phyloP scores from a whole-genome alignment of 2,888 invertebrate genomes.

The Limnephilus auricula region DNA sequence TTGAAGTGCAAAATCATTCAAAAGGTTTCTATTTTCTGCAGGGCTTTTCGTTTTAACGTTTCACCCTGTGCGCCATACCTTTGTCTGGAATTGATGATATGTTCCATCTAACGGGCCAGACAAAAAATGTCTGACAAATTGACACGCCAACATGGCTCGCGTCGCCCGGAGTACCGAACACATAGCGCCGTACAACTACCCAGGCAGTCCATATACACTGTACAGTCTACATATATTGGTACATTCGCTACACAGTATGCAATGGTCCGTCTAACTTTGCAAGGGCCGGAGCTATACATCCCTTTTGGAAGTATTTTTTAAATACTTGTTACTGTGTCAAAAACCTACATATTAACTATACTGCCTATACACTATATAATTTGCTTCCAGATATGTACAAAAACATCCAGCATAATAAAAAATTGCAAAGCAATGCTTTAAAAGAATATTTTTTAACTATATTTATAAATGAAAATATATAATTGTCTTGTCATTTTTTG shows the following conservation, averaged over 20 bases:
- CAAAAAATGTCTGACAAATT: slow-evolving; percentile 64
- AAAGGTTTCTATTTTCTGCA: background rate
- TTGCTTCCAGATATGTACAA: too few species aligned
- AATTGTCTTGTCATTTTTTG: too few species aligned
- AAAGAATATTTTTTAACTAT: too few species aligned
- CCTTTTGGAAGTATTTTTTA: too few species aligned
- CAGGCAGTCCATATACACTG: background rate
- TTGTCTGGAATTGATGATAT: slow-evolving; percentile 55
- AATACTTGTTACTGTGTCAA: too few species aligned
- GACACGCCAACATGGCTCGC: slow-evolving; percentile 61
- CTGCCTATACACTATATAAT: too few species aligned
- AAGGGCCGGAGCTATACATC: background rate
- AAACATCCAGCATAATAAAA: too few species aligned
- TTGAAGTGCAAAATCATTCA: background rate
- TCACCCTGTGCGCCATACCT: slow-evolving; percentile 34
- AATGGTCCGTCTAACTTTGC: background rate
- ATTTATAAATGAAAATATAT: too few species aligned
- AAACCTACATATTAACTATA: background rate
- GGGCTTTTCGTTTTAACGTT: background rate
- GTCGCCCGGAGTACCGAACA: slow-evolving; percentile 6
- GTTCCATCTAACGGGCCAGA: slow-evolving; percentile 55
- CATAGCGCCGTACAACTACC: background rate
- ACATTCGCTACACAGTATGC: background rate
- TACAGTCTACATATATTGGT: background rate
- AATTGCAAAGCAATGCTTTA: too few species aligned